phyloP scores from a whole-genome alignment of 2,797 vertebrate species.

The Agapornis canus region DNA sequence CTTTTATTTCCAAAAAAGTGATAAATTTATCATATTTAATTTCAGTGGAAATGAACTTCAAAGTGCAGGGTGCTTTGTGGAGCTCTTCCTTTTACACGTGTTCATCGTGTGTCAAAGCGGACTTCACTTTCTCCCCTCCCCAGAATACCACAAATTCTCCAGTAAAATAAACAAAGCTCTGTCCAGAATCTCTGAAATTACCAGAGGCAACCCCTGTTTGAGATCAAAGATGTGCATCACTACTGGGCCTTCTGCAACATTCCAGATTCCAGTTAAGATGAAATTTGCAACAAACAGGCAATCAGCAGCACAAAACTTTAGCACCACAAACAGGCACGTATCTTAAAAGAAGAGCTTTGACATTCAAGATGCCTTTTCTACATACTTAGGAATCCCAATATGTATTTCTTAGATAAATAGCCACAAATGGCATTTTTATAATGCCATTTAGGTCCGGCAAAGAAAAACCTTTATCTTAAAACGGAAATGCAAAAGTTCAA shows the following conservation, averaged over 20 bases:
- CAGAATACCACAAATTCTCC: conserved; percentile 77
- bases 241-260: conserved; percentile 38
- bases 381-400: background rate
- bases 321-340: background rate
- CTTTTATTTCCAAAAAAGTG: background rate
- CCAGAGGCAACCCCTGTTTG: conserved; percentile 49
- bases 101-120: conserved; percentile 7
- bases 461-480: background rate
- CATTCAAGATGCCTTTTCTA: conserved; percentile 13
- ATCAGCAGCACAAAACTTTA: conserved; percentile 44
- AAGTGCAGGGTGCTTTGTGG: background rate
- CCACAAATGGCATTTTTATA: background rate
- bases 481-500: background rate
- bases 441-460: background rate
- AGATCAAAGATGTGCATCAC: conserved; percentile 68
- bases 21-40: background rate
- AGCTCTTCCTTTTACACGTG: background rate
- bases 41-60: conserved; percentile 13
- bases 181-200: conserved; percentile 58
- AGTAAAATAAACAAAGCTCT: conserved; percentile 72
- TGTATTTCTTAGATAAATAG: background rate
- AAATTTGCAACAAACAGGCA: conserved; percentile 48
- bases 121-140: conserved; percentile 54
- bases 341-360: conserved; percentile 7
- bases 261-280: conserved; percentile 31